Percentiles rank a stretch among this genome's conserved stretches.
Evolutionary conservation across 2,797 vertebrate genomes (phyloP).

Genomic region (Oreochromis mossambicus): DNA sequence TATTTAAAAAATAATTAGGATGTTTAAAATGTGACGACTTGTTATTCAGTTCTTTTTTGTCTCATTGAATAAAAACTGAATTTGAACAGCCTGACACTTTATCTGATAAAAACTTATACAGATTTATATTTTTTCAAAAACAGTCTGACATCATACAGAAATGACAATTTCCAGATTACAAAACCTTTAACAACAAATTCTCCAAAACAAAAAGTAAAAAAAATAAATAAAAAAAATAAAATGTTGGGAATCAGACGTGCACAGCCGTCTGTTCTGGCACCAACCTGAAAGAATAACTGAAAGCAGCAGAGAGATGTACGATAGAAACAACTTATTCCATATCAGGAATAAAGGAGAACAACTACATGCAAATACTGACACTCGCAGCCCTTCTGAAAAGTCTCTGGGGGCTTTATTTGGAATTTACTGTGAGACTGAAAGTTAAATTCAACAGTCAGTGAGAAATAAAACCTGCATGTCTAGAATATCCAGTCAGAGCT

Average conservation of each 20-base stretch:
- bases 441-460: background rate
- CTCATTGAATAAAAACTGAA: background rate
- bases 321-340: background rate
- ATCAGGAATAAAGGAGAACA: background rate
- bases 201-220: background rate
- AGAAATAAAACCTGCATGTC: background rate
- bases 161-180: background rate
- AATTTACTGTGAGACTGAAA: background rate
- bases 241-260: accelerated
- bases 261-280: accelerated
- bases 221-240: accelerated
- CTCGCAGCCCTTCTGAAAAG: background rate
- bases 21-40: background rate
- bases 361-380: background rate
- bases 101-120: accelerated
- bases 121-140: background rate
- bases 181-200: slow-evolving; percentile 4
- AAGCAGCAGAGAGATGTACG: background rate
- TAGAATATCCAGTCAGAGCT: accelerated
- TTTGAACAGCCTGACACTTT: background rate
- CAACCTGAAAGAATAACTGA: background rate
- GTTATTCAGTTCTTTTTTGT: background rate
- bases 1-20: background rate
- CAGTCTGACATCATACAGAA: background rate
- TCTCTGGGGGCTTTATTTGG: accelerated